phyloP scores from a whole-genome alignment of 2,888 invertebrate species.

The Drosophila glabriapex region DNA sequence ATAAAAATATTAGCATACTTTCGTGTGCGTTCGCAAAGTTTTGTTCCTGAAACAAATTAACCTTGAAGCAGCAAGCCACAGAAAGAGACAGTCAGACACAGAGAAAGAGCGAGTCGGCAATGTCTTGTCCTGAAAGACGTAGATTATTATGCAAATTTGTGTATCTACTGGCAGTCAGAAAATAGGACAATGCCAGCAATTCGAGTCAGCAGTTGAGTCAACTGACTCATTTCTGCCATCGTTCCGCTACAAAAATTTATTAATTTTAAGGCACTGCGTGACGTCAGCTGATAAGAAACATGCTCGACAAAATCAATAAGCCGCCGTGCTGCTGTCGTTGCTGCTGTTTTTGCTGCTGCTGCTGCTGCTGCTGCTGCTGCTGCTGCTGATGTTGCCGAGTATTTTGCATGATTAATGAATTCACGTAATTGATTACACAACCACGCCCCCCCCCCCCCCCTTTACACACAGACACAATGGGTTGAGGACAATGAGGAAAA shows the following conservation, averaged over 20 bases:
- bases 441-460: constrained; percentile 38
- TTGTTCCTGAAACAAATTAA: constrained; percentile 71
- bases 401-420: constrained; percentile 81
- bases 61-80: constrained; percentile 57
- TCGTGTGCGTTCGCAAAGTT: constrained; percentile 55
- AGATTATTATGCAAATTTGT: constrained; percentile 76
- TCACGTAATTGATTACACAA: constrained; percentile 74
- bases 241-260: constrained; percentile 55
- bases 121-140: constrained; percentile 29
- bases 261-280: constrained; percentile 66
- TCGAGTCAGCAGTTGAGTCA: constrained; percentile 12
- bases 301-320: constrained; percentile 72
- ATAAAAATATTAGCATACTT: constrained; percentile 73
- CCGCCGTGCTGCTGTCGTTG: constrained; percentile 16
- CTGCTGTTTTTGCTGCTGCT: constrained; percentile 24
- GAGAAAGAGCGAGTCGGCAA: constrained; percentile 4
- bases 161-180: constrained; percentile 20
- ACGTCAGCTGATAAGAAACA: constrained; percentile 66
- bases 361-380: constrained; percentile 25
- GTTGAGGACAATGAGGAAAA: constrained; percentile 12
- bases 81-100: too few species aligned
- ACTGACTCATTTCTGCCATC: constrained; percentile 9
- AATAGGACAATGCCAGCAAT: constrained; percentile 56
- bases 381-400: constrained; percentile 40
- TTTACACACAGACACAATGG: neutral